These are phyloP conservation scores for Cotesia typhae DNA, from an alignment of 1,140 invertebrate species.

Conservation along the genomic window DNA sequence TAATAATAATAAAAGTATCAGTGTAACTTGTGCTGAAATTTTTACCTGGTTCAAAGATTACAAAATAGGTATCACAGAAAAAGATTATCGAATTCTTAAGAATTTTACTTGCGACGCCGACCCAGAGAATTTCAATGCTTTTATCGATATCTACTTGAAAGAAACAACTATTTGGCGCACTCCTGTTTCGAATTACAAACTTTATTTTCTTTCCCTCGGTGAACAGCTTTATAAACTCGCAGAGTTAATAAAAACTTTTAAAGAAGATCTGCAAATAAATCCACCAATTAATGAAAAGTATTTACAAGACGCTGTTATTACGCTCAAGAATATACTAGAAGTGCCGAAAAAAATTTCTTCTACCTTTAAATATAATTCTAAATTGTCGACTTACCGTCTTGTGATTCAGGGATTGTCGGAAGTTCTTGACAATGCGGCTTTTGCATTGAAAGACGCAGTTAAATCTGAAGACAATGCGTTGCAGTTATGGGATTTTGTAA, in stretches of 20 bases:
- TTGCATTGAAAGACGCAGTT: slow-evolving; percentile 40
- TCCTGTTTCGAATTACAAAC: slow-evolving; percentile 46
- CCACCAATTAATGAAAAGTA: slow-evolving; percentile 47
- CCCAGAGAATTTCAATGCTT: slow-evolving; percentile 53
- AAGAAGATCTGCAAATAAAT: slow-evolving; percentile 39
- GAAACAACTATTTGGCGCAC: slow-evolving; percentile 44
- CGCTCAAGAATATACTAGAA: slow-evolving; percentile 42
- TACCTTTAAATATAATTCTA: slow-evolving; percentile 17
- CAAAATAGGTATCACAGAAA: slow-evolving; percentile 42
- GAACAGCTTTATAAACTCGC: slow-evolving; percentile 46
- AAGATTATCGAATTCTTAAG: slow-evolving; percentile 52
- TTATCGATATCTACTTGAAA: slow-evolving; percentile 47
- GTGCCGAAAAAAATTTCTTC: neutral
- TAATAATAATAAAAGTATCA: too few species aligned
- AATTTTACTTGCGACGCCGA: slow-evolving; percentile 54
- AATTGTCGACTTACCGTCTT: slow-evolving; percentile 45
- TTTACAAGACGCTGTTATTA: slow-evolving; percentile 34
- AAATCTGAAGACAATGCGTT: slow-evolving; percentile 40
- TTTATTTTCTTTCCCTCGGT: slow-evolving; percentile 38
- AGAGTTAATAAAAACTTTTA: slow-evolving; percentile 13
- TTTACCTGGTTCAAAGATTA: slow-evolving; percentile 50
- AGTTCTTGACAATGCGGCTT: slow-evolving; percentile 46
- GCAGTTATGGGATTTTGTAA: slow-evolving; percentile 52
- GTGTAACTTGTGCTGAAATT: slow-evolving; percentile 45
- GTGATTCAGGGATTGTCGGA: slow-evolving; percentile 50